Base-by-base conservation (phyloP, 2,888 invertebrate genomes). In the Coenonympha glycerion region DNA sequence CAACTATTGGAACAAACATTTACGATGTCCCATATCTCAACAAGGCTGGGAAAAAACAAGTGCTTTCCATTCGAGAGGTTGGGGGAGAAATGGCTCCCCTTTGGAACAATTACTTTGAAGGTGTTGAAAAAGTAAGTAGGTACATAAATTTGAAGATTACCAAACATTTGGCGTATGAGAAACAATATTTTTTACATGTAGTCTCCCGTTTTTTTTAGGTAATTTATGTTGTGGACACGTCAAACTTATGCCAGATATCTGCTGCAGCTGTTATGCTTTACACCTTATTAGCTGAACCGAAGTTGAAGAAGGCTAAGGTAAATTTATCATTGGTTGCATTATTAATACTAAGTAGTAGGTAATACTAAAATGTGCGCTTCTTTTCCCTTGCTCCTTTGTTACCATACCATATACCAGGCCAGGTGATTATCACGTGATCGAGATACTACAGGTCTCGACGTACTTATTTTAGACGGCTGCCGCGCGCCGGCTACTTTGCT, bases 171-270 rank as follows among this genome's bases (percentile, higher is more conserved):
- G n/a, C n/a, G n/a, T n/a, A n/a, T n/a, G n/a, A n/a, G n/a, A n/a
- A n/a, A n/a, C n/a, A n/a, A n/a, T n/a, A n/a, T n/a, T n/a, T n/a
- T n/a, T n/a, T n/a, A n/a, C n/a, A n/a, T n/a, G n/a, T n/a, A n/a
- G n/a, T n/a, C n/a, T n/a, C n/a, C n/a, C n/a, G n/a, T n/a, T n/a
- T n/a, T 9, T 68, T 66, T 3, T 66, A 86, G 87, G 88, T 95
- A 1, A 90, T 95, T 55, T 95, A 92, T 65, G 94, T 95, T 1
- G 92, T 95, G 13, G 95, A 95, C 68, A 92, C 93, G 0, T 94
- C 95, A 8, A 95, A 95, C 80, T 82, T 95, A 31, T 95, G 95
- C 64, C 95, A 95, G 79, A 95, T 95, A 66, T 94, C 95, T 1
- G 93, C 93, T 1, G 94, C 95, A 9, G 93, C 94, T 16, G 93